Evolutionary conservation across 2,888 invertebrate species (phyloP).

Genomic region (Leptinotarsa haldemani): DNA sequence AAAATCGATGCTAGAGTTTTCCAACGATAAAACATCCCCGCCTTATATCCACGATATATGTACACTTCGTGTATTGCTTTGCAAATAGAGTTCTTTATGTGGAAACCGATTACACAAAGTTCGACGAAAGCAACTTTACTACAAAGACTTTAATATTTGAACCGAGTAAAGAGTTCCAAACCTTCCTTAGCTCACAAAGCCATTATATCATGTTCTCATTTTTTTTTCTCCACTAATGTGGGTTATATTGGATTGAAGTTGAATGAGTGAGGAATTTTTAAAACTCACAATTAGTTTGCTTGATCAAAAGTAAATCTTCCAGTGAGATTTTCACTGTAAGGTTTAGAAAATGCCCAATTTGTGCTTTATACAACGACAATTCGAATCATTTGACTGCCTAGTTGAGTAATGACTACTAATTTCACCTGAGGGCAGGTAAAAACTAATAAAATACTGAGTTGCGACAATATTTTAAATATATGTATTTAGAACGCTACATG

Average conservation of each 20-base stretch:
- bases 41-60: conserved; percentile 6
- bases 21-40: neutral
- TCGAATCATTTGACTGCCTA: too few species aligned
- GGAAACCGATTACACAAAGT: neutral
- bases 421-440: too few species aligned
- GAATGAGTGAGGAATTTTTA: neutral
- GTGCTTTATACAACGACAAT: too few species aligned
- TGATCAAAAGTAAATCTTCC: too few species aligned
- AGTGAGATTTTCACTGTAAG: too few species aligned
- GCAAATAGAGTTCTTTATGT: conserved; percentile 5
- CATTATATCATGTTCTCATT: neutral
- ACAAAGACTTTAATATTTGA: neutral
- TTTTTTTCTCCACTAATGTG: neutral
- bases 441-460: too few species aligned
- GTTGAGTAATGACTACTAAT: too few species aligned
- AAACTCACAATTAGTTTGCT: neutral
- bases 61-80: conserved; percentile 13
- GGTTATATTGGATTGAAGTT: neutral
- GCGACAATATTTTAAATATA: too few species aligned
- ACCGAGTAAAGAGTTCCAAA: neutral
- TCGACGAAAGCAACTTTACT: neutral
- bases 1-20: conserved; percentile 7
- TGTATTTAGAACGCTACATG: too few species aligned
- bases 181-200: neutral
- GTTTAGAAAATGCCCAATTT: too few species aligned